Evolutionary conservation across 2,888 invertebrate genomes (phyloP), one percentile per base, ranked within the genome.

Genomic region (Hesperia comma): DNA sequence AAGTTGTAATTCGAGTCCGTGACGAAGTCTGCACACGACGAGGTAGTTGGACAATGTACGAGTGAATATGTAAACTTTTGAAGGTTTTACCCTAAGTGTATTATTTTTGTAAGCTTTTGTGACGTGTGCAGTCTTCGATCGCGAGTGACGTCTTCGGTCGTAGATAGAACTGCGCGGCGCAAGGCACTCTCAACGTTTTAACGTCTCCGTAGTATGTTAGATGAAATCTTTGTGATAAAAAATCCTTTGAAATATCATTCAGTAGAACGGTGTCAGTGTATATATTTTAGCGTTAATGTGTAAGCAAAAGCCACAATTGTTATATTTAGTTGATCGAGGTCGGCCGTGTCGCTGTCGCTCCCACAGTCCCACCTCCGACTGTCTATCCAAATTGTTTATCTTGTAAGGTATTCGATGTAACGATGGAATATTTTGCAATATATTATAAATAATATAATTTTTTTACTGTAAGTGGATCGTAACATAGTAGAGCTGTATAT

Each of bases 351-450:
- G 43, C 15, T 6, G 17, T 2, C 46, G 46, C 4, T 2, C 40
- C 49, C 12, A n/a, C n/a, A n/a, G 72, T 75, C 86, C 81, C 83
- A 81, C 83, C 84, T 82, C 75, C 71, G 77, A 74, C 74, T 70
- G 77, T 77, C 77, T 77, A 72, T 73, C 70, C 68, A 68, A 72
- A 73, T 76, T 77, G 69, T 74, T 77, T 58, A 63, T 26, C 64
- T 77, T 79, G 77, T 82, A 79, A 83, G 79, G 82, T 84, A 82
- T 84, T 85, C 80, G 77, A 79, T 82, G 83, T 90, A 88, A 90
- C 88, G 79, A 91, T 90, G 85, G 89, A 91, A 90, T 91, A 92
- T 90, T 91, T 92, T 91, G 90, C 91, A 91, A 91, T 89, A 87
- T 84, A 83, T 81, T 41, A 62, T 81, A 82, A 84, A 82, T 85